phyloP scores from a whole-genome alignment of 2,113 vertebrate species.

The Oreochromis aureus region DNA sequence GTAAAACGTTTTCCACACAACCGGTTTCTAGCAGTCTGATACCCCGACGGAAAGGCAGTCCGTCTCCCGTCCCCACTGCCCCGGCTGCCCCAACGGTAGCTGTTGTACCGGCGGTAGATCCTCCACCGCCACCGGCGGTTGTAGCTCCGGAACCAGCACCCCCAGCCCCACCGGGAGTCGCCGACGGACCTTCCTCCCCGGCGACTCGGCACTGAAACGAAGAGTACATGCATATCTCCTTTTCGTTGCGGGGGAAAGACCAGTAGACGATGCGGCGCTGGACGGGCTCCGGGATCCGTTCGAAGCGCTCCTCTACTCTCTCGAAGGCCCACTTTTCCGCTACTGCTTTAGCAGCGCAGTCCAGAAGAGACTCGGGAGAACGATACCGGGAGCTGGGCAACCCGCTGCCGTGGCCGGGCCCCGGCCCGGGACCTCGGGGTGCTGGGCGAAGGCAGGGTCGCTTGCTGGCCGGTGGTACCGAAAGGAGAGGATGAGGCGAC shows the following conservation, averaged over 20 bases:
- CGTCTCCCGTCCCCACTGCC: slow-evolving; percentile 73
- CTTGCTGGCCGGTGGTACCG: slow-evolving; percentile 80
- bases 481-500: slow-evolving; percentile 76
- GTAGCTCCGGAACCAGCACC: slow-evolving; percentile 58
- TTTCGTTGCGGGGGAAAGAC: slow-evolving; percentile 93
- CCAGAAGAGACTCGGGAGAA: slow-evolving; percentile 88
- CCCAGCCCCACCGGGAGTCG: slow-evolving; percentile 50
- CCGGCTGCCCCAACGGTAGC: slow-evolving; percentile 55
- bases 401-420: slow-evolving; percentile 67
- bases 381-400: slow-evolving; percentile 71
- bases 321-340: slow-evolving; percentile 97
- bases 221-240: slow-evolving; percentile 97
- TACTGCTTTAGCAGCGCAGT: slow-evolving; percentile 92
- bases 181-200: slow-evolving; percentile 70
- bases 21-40: slow-evolving; percentile 92
- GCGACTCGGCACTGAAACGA: slow-evolving; percentile 87
- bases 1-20: slow-evolving; percentile 94
- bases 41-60: slow-evolving; percentile 90
- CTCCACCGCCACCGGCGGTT: slow-evolving; percentile 53
- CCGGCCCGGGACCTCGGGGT: slow-evolving; percentile 74
- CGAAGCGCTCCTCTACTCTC: slow-evolving; percentile 92
- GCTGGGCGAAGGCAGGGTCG: slow-evolving; percentile 83
- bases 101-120: slow-evolving; percentile 52
- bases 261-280: slow-evolving; percentile 95
- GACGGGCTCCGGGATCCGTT: slow-evolving; percentile 93